phyloP scores from a whole-genome alignment of 1,140 invertebrate genomes.

The Polypedilum vanderplanki region DNA sequence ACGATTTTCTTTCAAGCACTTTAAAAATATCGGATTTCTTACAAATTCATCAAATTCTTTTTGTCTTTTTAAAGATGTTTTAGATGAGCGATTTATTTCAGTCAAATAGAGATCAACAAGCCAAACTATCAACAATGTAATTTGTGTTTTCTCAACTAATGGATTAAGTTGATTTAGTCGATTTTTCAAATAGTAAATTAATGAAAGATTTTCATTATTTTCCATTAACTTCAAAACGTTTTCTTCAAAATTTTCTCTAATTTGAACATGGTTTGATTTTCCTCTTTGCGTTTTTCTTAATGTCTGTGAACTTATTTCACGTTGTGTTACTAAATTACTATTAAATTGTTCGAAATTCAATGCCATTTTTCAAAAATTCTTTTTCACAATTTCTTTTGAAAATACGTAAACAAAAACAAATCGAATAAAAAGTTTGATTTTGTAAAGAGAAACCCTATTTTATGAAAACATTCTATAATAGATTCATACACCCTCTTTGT shows the following conservation, averaged over 20 bases:
- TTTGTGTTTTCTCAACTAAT: slow-evolving; percentile 65
- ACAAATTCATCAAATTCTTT: slow-evolving; percentile 74
- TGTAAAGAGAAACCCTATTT: too few species aligned
- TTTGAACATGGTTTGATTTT: slow-evolving; percentile 60
- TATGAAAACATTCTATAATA: too few species aligned
- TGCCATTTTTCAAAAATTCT: slow-evolving; percentile 48
- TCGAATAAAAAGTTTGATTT: not conserved
- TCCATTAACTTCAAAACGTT: slow-evolving; percentile 88
- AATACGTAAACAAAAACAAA: not conserved
- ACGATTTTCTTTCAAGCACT: slow-evolving; percentile 70
- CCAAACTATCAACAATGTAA: slow-evolving; percentile 90
- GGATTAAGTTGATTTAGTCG: slow-evolving; percentile 51
- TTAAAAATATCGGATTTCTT: slow-evolving; percentile 55
- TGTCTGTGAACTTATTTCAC: slow-evolving; percentile 38
- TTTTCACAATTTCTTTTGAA: not conserved
- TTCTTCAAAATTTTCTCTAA: slow-evolving; percentile 86
- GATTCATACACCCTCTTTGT: too few species aligned
- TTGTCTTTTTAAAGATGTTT: slow-evolving; percentile 60
- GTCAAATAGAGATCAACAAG: slow-evolving; percentile 86
- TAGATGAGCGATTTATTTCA: slow-evolving; percentile 64
- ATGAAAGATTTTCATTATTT: slow-evolving; percentile 69
- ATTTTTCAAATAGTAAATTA: slow-evolving; percentile 78
- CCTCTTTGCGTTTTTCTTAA: too few species aligned
- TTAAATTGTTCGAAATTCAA: slow-evolving; percentile 68
- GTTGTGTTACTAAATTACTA: slow-evolving; percentile 41